A percentile compares a stretch with the other conserved stretches of the same genome.
These are phyloP conservation scores for Percopsis transmontana DNA, from an alignment of 2,113 vertebrate species.

Conservation along the genomic window DNA sequence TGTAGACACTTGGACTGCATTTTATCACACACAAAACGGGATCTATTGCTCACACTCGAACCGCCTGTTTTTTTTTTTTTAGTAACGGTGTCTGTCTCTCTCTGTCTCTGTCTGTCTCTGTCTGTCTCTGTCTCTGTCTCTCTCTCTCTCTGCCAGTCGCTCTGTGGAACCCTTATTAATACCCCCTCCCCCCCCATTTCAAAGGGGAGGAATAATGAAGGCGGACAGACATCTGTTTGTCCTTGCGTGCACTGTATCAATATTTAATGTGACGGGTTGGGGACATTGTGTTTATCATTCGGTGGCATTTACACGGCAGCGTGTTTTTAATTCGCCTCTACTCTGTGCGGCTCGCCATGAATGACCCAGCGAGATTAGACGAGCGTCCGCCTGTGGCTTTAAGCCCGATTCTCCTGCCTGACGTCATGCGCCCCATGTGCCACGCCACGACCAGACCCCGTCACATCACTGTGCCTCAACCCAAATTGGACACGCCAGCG, in stretches of 20 bases:
- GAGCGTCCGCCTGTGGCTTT: not conserved
- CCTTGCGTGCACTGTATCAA: too few relatives aligned
- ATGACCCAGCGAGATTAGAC: not conserved
- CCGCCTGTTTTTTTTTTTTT: slow-evolving; percentile 17
- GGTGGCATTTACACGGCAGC: not conserved
- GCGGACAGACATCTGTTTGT: too few relatives aligned
- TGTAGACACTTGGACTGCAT: not conserved
- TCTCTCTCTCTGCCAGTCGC: not conserved
- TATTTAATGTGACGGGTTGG: too few relatives aligned
- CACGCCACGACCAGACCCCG: too few relatives aligned
- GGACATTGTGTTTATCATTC: not conserved
- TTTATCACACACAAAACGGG: not conserved
- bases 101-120: not conserved
- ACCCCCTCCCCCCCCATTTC: too few relatives aligned
- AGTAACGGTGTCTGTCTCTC: not conserved
- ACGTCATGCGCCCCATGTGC: not conserved
- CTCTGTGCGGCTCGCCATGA: not conserved
- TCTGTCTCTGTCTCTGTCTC: not conserved
- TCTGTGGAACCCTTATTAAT: too few relatives aligned
- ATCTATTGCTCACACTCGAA: slow-evolving; percentile 1
- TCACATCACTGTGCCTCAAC: not conserved
- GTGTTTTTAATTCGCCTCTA: not conserved
- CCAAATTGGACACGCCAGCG: too few relatives aligned
- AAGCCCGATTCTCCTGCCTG: not conserved
- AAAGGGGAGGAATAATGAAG: too few relatives aligned